Evolutionary conservation across 2,888 invertebrate species (phyloP).

Genomic region (Arenicola marina): DNA sequence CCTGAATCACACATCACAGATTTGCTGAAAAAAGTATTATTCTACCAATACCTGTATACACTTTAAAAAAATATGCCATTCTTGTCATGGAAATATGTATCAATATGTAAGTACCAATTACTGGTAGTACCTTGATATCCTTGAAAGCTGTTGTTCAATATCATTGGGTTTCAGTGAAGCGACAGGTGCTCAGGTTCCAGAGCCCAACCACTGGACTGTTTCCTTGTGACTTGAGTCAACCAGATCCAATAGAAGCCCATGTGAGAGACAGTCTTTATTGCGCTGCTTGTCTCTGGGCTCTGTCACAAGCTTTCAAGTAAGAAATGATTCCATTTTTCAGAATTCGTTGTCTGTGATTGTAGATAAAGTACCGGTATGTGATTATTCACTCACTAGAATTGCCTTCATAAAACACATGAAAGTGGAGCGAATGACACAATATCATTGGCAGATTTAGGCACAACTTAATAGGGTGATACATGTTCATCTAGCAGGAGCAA

Average conservation of each 20-base stretch:
- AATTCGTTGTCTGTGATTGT: not conserved
- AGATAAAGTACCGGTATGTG: too few relatives aligned
- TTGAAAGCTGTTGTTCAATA: not conserved
- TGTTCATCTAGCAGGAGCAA: too few relatives aligned
- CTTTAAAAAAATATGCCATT: not conserved
- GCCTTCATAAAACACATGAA: too few relatives aligned
- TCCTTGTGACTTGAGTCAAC: slow-evolving; percentile 72
- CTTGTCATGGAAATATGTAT: not conserved
- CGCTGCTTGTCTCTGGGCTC: slow-evolving; percentile 93
- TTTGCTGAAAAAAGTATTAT: too few relatives aligned
- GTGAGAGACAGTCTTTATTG: slow-evolving; percentile 93
- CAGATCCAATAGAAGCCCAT: slow-evolving; percentile 83
- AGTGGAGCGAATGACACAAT: too few relatives aligned
- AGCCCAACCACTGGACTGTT: slow-evolving; percentile 93
- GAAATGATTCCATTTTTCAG: slow-evolving; percentile 1
- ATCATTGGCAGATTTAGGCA: too few relatives aligned
- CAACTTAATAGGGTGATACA: too few relatives aligned
- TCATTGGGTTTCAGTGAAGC: slow-evolving; percentile 45
- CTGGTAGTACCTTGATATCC: too few relatives aligned
- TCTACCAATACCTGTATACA: not conserved
- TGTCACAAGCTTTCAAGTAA: slow-evolving; percentile 93
- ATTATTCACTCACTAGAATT: too few relatives aligned
- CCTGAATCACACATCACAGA: too few relatives aligned
- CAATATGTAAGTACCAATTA: too few relatives aligned
- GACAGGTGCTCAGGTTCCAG: slow-evolving; percentile 84